Conservation (phyloP, 2,113 vertebrate genomes). For the Spizaetus ornatus region DNA sequence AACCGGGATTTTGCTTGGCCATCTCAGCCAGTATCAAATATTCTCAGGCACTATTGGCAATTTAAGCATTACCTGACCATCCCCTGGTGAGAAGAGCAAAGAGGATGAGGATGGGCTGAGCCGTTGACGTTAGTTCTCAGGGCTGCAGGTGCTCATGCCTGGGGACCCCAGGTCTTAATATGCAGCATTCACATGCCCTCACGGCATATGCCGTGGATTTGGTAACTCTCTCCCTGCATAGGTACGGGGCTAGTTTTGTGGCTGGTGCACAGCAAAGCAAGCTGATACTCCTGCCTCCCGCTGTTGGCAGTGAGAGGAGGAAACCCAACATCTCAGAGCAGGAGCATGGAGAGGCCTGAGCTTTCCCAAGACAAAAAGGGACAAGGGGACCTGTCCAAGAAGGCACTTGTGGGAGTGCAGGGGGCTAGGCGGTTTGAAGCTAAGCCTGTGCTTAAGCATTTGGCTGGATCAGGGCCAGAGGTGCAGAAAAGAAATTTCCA, state of each 20-base stretch:
- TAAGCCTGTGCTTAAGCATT: background rate
- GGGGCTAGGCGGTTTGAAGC: background rate
- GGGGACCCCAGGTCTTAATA: background rate
- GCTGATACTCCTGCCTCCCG: background rate
- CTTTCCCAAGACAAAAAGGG: background rate
- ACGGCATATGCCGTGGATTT: accelerated
- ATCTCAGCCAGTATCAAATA: background rate
- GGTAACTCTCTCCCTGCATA: background rate
- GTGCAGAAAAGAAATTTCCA: slow-evolving; percentile 18
- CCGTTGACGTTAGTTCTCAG: background rate
- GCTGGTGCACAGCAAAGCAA: background rate
- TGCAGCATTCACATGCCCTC: background rate
- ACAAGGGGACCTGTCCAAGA: background rate
- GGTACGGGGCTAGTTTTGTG: background rate
- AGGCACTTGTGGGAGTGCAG: background rate
- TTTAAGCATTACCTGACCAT: background rate
- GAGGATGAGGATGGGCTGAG: background rate
- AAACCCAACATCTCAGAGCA: background rate
- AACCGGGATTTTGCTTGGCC: background rate
- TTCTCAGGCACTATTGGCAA: background rate
- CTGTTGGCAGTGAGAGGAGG: background rate
- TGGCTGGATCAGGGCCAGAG: background rate
- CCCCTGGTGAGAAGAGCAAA: background rate
- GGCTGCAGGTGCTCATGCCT: background rate
- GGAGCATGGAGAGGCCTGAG: accelerated